A percentile compares a stretch with the other conserved stretches of the same genome.
phyloP scores from a whole-genome alignment of 2,797 vertebrate genomes.

The Spea hammondii region DNA sequence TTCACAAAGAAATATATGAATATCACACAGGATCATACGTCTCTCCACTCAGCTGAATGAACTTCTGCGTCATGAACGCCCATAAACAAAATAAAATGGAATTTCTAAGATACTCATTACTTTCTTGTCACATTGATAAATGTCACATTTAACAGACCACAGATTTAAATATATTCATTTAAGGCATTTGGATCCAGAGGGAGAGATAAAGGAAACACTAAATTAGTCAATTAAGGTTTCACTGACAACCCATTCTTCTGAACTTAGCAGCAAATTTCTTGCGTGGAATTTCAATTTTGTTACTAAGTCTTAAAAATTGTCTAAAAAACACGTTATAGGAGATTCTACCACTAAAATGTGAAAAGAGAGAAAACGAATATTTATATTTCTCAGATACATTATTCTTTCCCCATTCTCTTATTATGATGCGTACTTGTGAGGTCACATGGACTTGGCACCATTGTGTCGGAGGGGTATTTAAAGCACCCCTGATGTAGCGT shows the following conservation, averaged over 20 bases:
- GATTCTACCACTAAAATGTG: no score
- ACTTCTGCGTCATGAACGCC: neutral
- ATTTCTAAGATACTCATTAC: conserved; percentile 48
- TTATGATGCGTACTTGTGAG: no score
- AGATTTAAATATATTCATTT: conserved; percentile 43
- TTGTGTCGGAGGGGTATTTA: no score
- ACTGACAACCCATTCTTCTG: conserved; percentile 13
- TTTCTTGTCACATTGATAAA: conserved; percentile 48
- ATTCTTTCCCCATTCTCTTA: no score
- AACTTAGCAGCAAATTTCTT: conserved; percentile 5
- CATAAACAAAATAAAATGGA: conserved; percentile 18
- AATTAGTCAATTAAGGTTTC: conserved; percentile 43
- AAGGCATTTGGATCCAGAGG: conserved; percentile 26
- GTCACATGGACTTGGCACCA: no score
- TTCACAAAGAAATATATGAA: no score
- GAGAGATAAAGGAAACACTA: conserved; percentile 42
- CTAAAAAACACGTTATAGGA: no score
- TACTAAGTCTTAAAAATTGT: neutral
- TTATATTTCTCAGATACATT: no score
- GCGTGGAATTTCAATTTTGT: no score
- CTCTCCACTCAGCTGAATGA: neutral
- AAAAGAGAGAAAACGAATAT: no score
- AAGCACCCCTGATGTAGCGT: no score
- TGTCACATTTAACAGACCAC: conserved; percentile 32
- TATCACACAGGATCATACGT: no score